Evolutionary conservation across 2,797 vertebrate genomes (phyloP), one percentile per base, ranked within the genome.

Genomic region (Cygnus olor): DNA sequence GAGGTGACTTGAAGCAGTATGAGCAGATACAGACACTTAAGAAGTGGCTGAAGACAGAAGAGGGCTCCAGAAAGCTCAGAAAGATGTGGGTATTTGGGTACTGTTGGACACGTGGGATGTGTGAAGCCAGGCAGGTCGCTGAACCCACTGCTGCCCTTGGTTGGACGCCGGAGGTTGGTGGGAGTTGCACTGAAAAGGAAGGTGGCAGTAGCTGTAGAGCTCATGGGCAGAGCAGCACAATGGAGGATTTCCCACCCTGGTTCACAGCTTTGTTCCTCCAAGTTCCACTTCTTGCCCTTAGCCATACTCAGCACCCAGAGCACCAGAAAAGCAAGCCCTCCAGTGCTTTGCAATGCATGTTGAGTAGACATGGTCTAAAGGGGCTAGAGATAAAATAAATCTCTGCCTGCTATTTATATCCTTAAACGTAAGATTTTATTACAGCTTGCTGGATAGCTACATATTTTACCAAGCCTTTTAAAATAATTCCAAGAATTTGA

Each of bases 401-500:
- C 79, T 94, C 86, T 51, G 68, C 54, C 49, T 88, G 58, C 79
- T 90, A 94, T 85, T 93, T 92, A 87, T 91, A 90, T 79, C 76
- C 54, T 66, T 85, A 78, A 90, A 45, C 60, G 45, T 80, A 74
- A 94, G 49, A 38, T 93, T 95, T 95, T 85, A 88, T 53, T 66
- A 76, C 22, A 34, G 30, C 56, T 83, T 72, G 38, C 80, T 77
- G 72, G 84, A 86, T 19, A 93, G 64, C 38, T 83, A 90, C 1
- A 4, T 85, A 72, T 95, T 95, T 92, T 89, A 93, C 42, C 0
- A 1, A 91, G 65, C n/a, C 51, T 72, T 90, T 89, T 94, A 94
- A 93, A 95, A 96, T 93, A 89, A 96, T 94, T 90, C 84, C 84
- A 94, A 95, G 85, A 85, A 93, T 95, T 92, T 89, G 89, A 92